phyloP scores from a whole-genome alignment of 2,888 invertebrate genomes.

The Philonicus albiceps region DNA sequence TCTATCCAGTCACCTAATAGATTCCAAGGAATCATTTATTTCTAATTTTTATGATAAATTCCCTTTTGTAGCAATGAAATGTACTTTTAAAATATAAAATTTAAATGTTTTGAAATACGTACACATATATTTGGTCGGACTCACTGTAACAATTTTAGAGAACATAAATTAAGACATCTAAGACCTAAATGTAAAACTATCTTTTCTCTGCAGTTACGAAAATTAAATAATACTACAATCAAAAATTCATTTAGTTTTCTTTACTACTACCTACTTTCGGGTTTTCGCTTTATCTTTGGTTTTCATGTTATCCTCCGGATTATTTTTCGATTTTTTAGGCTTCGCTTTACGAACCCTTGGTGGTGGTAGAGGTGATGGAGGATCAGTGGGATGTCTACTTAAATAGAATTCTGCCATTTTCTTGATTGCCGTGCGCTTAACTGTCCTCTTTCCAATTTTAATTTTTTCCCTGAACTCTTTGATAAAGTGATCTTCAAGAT shows the following conservation, averaged over 20 bases:
- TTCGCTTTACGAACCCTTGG: not conserved
- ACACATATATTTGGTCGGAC: no score
- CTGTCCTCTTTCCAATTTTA: not conserved
- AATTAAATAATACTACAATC: no score
- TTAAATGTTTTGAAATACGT: no score
- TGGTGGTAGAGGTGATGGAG: constrained; percentile 31
- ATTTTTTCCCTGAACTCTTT: constrained; percentile 11
- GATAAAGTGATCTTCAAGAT: constrained; percentile 22
- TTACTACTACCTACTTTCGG: not conserved
- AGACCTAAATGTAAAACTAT: no score
- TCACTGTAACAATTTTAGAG: no score
- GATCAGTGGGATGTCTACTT: constrained; percentile 30
- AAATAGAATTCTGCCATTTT: constrained; percentile 38
- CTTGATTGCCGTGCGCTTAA: not conserved
- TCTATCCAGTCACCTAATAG: no score
- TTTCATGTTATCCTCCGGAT: no score
- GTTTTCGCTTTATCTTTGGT: not conserved
- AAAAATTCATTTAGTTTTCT: not conserved
- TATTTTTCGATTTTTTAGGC: not conserved
- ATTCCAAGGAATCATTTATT: no score
- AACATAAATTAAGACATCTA: not conserved
- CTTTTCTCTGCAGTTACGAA: no score
- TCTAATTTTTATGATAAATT: no score
- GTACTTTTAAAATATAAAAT: no score
- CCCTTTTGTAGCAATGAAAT: no score